A percentile compares a stretch with the other conserved stretches of the same genome.
phyloP scores from a whole-genome alignment of 2,113 vertebrate species.

The Cryptomyrus ogoouensis region DNA sequence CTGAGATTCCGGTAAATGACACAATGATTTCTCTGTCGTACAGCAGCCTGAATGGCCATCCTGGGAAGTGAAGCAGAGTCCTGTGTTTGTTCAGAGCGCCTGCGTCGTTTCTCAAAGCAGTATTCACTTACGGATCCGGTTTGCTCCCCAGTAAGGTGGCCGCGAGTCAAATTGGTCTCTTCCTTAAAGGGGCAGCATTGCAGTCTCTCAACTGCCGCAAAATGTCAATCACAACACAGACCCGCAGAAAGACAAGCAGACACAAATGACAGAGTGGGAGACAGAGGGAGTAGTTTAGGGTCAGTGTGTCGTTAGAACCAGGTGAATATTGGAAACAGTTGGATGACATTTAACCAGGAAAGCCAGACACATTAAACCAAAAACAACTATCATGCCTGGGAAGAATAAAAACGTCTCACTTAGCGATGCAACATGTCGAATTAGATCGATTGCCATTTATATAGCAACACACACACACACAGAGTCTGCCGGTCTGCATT shows the following conservation, averaged over 20 bases:
- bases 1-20: constrained; percentile 3
- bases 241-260: background rate
- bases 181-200: background rate
- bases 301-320: background rate
- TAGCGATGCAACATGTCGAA: background rate
- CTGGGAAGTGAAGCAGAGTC: background rate
- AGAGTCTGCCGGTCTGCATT: too few species aligned
- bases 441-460: background rate
- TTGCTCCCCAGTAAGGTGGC: background rate
- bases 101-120: background rate
- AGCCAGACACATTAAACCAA: background rate
- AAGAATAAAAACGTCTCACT: background rate
- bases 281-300: background rate
- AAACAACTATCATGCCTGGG: background rate
- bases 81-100: background rate
- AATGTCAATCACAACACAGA: background rate
- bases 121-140: background rate
- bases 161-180: background rate
- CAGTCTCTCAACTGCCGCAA: background rate
- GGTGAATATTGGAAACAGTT: background rate
- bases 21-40: constrained; percentile 1
- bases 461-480: background rate
- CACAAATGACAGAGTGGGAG: background rate
- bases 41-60: background rate
- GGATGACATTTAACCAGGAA: background rate